phyloP scores from a whole-genome alignment of 1,140 invertebrate genomes.

The Acromyrmex charruanus region DNA sequence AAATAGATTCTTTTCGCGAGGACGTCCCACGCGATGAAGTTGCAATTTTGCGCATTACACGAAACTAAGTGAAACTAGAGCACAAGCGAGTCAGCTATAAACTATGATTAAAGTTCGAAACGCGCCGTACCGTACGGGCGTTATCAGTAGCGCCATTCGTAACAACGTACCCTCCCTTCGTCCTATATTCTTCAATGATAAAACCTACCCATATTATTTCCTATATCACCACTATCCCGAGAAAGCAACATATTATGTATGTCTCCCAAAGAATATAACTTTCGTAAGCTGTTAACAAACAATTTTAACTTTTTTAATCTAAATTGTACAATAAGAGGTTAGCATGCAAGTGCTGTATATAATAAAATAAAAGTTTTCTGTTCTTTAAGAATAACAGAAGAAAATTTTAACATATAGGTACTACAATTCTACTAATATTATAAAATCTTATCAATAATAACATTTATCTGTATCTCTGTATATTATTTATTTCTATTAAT shows the following conservation, averaged over 20 bases:
- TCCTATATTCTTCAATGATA: slow-evolving; percentile 56
- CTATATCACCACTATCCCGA: slow-evolving; percentile 30
- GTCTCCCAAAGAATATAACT: slow-evolving; percentile 2
- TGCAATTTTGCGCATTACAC: slow-evolving; percentile 47
- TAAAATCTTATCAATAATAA: background rate
- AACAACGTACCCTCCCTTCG: slow-evolving; percentile 42
- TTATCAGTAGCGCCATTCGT: slow-evolving; percentile 63
- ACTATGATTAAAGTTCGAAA: slow-evolving; percentile 73
- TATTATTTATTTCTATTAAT: background rate
- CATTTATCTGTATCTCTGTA: background rate
- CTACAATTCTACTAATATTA: background rate
- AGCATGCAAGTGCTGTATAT: background rate
- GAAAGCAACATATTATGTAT: slow-evolving; percentile 28
- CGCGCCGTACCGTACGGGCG: slow-evolving; percentile 19
- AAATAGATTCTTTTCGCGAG: slow-evolving; percentile 20
- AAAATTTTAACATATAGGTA: background rate
- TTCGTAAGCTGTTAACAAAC: background rate
- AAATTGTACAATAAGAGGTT: background rate
- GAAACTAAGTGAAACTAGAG: slow-evolving; percentile 59
- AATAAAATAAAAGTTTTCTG: slow-evolving; percentile 1
- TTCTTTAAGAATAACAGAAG: background rate
- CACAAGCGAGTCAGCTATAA: slow-evolving; percentile 52
- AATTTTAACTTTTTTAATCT: background rate
- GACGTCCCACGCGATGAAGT: slow-evolving; percentile 37
- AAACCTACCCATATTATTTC: slow-evolving; percentile 55